Base-by-base conservation (phyloP, 2,113 vertebrate genomes). In the Limnothrissa miodon region DNA sequence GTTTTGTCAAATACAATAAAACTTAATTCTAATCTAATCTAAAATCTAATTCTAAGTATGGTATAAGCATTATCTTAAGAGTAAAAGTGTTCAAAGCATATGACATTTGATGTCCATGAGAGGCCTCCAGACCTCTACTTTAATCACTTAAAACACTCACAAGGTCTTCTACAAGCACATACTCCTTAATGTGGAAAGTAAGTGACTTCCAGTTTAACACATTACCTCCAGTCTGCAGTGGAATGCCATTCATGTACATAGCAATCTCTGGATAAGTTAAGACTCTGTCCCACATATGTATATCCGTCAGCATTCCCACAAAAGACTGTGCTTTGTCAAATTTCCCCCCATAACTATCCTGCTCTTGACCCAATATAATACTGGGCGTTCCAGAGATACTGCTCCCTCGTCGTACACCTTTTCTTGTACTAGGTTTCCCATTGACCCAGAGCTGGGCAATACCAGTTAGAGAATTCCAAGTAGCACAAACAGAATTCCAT, bases 401-500 rank as follows among this genome's bases (percentile, higher is more conserved):
- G 1, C 36, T 1, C 4, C 83, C 86, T 10, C 39, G 36, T 7
- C 48, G 23, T 19, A 90, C 13, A 25, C 80, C 88, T 80, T 85
- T 90, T 62, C 83, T 87, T 46, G 86, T 45, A 13, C 83, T 86
- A 1, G 79, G 59, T 4, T 85, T 84, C 39, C 89, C 85, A 13
- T 92, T 86, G 29, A 92, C 17, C 87, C 90, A 92, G 83, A 91
- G 23, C 84, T 91, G 90, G 62, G n/a, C 78, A 2, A 91, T 8
- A 0, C 83, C 88, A 0, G 44, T 91, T 1, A 53, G 42, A 8
- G 88, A 84, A 9, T 21, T 2, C 90, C 90, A 91, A 19, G 90
- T 90, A 23, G 36, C 10, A 45, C 91, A 92, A 6, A 90, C 1
- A 0, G 86, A 84, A 86, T 89, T 87, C 92, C 88, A 90, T 39